Conservation (phyloP, 2,113 vertebrate genomes). For the Callocephalon fimbriatum region DNA sequence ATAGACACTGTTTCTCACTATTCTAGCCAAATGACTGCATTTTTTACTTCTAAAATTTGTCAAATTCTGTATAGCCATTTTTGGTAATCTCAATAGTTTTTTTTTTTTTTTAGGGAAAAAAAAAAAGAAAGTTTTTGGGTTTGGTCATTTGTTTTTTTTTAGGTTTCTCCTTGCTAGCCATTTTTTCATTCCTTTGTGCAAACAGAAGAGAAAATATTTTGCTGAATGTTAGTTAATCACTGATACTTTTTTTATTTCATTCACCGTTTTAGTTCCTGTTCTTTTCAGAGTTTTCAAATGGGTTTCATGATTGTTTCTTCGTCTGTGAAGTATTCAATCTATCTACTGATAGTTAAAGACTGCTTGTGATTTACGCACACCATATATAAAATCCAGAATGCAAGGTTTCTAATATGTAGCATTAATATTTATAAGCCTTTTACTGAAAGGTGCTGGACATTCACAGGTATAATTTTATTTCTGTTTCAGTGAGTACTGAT, state of each 20-base stretch:
- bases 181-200: neutral
- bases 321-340: neutral
- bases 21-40: neutral
- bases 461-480: neutral
- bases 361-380: neutral
- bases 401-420: rapidly evolving
- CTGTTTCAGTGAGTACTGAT: neutral
- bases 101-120: neutral
- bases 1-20: neutral
- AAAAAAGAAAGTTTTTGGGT: neutral
- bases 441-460: neutral
- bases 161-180: neutral
- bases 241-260: neutral
- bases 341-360: neutral
- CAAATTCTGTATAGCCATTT: neutral
- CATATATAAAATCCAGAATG: neutral
- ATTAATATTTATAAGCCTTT: neutral
- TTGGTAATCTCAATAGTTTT: neutral
- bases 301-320: neutral
- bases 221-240: neutral
- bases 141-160: neutral
- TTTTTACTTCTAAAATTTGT: neutral
- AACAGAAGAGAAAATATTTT: neutral
- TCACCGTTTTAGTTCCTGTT: neutral
- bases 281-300: neutral